Base-by-base conservation (phyloP, 2,888 invertebrate species). In the Mongoloraphidia duomilia region DNA sequence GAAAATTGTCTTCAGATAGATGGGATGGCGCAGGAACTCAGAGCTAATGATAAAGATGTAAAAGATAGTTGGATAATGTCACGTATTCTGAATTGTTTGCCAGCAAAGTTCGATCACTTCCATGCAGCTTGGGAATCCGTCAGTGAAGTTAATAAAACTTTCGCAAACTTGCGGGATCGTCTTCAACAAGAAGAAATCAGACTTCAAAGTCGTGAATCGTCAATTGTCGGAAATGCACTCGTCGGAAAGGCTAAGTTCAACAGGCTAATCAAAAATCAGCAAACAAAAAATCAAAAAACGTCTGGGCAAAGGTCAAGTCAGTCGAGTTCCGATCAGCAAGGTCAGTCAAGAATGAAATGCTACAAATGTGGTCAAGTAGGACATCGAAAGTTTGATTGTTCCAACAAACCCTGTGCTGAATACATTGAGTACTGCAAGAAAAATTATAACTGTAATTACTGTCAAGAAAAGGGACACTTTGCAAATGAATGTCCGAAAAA, bases 371-470 rank as follows among this genome's bases (percentile, higher is more conserved):
- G 53, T 9, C 51, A 53, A 37, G 44, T 35, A 34, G 58, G 56
- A 8, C 58, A 58, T 40, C 12, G 55, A 2, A 56, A 57, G 46
- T 50, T 50, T 50, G 35, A 55, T 14, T 59, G 58, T 43, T 48
- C 40, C 41, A 46, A 49, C 41, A 58, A 56, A 43, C 54, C 58
- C 34, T 54, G 52, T 37, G 50, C 49, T 9, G 53, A 53, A 48
- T 58, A 58, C 41, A 36, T 57, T 41, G 57, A 54, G 8, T 57
- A 58, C 41, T 58, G 58, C 47, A 60, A 57, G 42, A 57, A 52
- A 35, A 57, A 50, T 8, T 59, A 59, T 50, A 38, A 45, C 3
- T 59, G 59, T 46, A 59, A 59, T 48, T 55, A 14, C 8, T 60
- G 58, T 48, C 52, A 55, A 3, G 36, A 55, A 42, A 59, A 56